Base-by-base conservation (phyloP, 2,888 invertebrate genomes). In the Eucera pruinosa region DNA sequence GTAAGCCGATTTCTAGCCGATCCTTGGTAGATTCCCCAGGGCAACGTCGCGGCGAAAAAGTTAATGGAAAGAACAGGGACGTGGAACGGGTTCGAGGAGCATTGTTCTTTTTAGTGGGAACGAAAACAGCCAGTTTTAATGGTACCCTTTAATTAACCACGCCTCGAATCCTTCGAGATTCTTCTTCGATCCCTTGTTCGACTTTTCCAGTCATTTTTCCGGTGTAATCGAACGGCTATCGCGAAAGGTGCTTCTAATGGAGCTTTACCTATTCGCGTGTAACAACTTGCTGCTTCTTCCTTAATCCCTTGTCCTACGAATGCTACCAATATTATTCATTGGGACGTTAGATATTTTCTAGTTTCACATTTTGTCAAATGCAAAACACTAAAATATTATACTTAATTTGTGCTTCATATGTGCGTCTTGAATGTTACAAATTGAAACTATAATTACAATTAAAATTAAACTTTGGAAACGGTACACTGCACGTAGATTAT, bases 1-100 rank as follows among this genome's bases (percentile, higher is more conserved):
- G 66, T 80, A 80, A 80, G 79, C 78, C 61, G 78, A 73, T 80
- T 78, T 60, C 50, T 39, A 48, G 55, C 20, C 20, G 64, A 65
- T 55, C 33, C 64, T 45, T 33, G 20, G 52, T 23, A 25, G 61
- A 52, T 33, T 52, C 47, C 13, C 36, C 48, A 4, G 43, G 27
- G 55, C 23, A 30, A 55, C 23, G 58, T 27, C n/a, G 15, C 25
- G 30, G 30, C n/a, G 78, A 57, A 61, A 69, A 78, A 73, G 72
- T 73, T 78, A 69, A 79, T 79, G 71, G 78, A 66, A 60, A 23
- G 69, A 65, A 55, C 15, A 13, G 15, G 6, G 15, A 11, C 7
- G 15, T 13, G n/a, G 13, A 11, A 15, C n/a, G 11, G 33, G 54
- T 15, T 33, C 5, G 15, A 20, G 41, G 4, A 11, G 25, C 68